phyloP scores from a whole-genome alignment of 2,113 vertebrate species.

The Oreamnos americanus region DNA sequence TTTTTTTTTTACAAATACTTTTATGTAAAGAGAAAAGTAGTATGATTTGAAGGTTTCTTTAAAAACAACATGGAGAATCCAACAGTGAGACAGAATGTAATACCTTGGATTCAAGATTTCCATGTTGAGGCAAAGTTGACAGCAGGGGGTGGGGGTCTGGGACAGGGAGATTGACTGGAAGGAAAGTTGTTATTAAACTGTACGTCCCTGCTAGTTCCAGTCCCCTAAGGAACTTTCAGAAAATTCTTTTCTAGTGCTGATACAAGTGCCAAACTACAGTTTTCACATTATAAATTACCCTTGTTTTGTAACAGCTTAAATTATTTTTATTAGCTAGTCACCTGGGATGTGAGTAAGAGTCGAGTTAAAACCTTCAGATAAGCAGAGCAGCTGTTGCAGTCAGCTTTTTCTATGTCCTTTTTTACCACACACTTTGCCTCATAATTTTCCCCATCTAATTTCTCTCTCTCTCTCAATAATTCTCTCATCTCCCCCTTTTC shows the following conservation, averaged over 20 bases:
- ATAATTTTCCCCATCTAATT: not conserved
- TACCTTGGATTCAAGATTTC: not conserved
- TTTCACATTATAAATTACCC: constrained; percentile 82
- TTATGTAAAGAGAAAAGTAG: not conserved
- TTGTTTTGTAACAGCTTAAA: constrained; percentile 84
- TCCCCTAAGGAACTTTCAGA: constrained; percentile 76
- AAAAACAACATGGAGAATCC: not conserved
- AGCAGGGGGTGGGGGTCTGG: not conserved
- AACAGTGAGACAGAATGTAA: constrained; percentile 9
- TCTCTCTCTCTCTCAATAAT: not conserved
- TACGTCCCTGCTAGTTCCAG: constrained; percentile 56
- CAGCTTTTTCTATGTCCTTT: constrained; percentile 75
- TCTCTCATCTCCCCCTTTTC: not conserved
- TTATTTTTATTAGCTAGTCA: constrained; percentile 87
- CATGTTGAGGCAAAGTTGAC: not conserved
- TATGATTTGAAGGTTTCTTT: not conserved
- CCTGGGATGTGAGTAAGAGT: constrained; percentile 81
- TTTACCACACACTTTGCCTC: not conserved
- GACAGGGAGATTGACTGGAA: not conserved
- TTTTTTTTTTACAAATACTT: constrained; percentile 1
- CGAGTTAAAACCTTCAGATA: constrained; percentile 82
- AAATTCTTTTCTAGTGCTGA: constrained; percentile 77
- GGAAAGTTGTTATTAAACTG: constrained; percentile 58
- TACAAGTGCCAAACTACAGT: constrained; percentile 81
- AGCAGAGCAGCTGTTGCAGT: constrained; percentile 79